These are phyloP conservation scores for Acrocephalus kingi DNA, from an alignment of 2,113 vertebrate genomes.

Conservation along the genomic window DNA sequence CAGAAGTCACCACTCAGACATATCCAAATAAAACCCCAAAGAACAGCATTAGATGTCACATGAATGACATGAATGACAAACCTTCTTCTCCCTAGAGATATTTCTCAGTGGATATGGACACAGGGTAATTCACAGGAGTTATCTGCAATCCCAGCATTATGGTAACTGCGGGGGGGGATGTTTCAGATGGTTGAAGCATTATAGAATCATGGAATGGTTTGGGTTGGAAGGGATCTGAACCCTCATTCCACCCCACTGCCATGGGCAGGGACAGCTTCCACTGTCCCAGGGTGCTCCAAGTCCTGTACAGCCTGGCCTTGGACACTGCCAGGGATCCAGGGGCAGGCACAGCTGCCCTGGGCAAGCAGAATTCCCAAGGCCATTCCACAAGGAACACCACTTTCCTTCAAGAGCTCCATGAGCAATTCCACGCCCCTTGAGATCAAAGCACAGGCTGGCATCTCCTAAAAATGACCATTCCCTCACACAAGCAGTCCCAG, in stretches of 20 bases:
- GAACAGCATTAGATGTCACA: neutral
- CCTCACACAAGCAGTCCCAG: neutral
- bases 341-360: neutral
- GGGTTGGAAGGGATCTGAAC: neutral
- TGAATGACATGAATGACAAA: neutral
- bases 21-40: neutral
- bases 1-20: neutral
- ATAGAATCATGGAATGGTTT: neutral
- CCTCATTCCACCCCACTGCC: neutral
- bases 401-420: neutral
- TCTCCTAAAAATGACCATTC: neutral
- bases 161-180: neutral
- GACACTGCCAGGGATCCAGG: neutral
- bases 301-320: rapidly evolving
- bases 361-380: neutral
- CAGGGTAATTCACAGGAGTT: neutral
- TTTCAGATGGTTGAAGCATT: neutral
- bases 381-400: neutral
- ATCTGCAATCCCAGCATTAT: neutral
- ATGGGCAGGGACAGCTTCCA: neutral
- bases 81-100: neutral
- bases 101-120: neutral
- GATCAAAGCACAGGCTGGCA: neutral
- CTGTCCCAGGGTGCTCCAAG: neutral
- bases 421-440: neutral